Conservation (phyloP, 2,888 invertebrate genomes). For the Acholoe squamosa region DNA sequence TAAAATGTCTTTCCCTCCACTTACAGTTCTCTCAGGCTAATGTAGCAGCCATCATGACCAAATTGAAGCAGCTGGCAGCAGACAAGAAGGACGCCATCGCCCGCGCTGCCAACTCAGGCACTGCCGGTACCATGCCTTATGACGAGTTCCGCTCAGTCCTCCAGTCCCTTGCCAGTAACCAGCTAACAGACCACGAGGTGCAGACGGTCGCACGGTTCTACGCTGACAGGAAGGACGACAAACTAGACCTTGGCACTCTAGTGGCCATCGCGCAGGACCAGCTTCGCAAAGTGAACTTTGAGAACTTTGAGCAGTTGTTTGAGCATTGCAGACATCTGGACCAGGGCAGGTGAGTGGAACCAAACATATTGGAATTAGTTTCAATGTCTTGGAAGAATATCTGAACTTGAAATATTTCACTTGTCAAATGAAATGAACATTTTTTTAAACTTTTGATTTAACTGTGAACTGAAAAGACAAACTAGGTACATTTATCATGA, state of each 20-base stretch:
- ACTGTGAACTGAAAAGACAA: too few species aligned
- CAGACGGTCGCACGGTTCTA: slow-evolving; percentile 76
- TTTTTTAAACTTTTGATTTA: too few species aligned
- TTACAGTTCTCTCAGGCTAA: slow-evolving; percentile 78
- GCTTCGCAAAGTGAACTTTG: slow-evolving; percentile 81
- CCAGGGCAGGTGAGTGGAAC: slow-evolving; percentile 75
- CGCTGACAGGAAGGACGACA: slow-evolving; percentile 72
- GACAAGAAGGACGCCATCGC: slow-evolving; percentile 73
- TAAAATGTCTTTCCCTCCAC: neutral
- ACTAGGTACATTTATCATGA: too few species aligned
- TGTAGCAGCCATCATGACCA: slow-evolving; percentile 74
- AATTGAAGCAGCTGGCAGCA: slow-evolving; percentile 72
- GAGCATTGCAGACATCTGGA: slow-evolving; percentile 79
- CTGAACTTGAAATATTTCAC: too few species aligned
- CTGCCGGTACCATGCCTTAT: slow-evolving; percentile 67
- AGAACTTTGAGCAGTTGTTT: slow-evolving; percentile 78
- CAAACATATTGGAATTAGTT: too few species aligned
- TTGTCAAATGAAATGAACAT: too few species aligned
- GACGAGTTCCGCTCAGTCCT: slow-evolving; percentile 76
- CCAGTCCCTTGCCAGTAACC: slow-evolving; percentile 71
- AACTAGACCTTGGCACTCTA: slow-evolving; percentile 74
- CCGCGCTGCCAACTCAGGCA: slow-evolving; percentile 63
- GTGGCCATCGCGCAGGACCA: slow-evolving; percentile 80
- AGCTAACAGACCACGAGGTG: slow-evolving; percentile 79
- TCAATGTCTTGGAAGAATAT: too few species aligned